Base-by-base conservation (phyloP, 1,140 invertebrate species). In the Pachypeltis micranthus region DNA sequence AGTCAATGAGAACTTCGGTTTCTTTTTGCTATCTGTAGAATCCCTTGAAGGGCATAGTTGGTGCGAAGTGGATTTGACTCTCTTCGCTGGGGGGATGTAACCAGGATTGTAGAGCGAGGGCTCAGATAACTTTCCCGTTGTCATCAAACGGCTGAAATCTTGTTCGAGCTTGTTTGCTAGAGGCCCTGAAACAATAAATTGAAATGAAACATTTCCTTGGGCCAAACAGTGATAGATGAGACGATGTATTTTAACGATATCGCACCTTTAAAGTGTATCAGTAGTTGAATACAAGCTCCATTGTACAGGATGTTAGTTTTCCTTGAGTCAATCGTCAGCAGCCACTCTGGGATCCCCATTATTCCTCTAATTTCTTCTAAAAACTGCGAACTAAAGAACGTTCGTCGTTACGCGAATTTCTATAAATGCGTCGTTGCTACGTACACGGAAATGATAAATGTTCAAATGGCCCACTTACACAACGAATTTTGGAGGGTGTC, bases 301-400 rank as follows among this genome's bases (percentile, higher is more conserved):
- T 83, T 79, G 66, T 91, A 84, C 51, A 94, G 77, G 26, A 80
- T 77, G 70, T 85, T 86, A 0, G 90, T 91, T 70, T 86, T 84
- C 14, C 91, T 79, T 31, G 82, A 83, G 75, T 95, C 91, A 10
- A 91, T 85, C 3, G 86, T 85, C 44, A 95, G 70, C 81, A 93
- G 89, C 92, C 91, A 95, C 69, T 90, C 85, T 0, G 91, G 90
- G 44, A 91, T 83, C 1, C 88, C 89, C 82, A 95, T 83, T 1
- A 93, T 83, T 62, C 82, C 76, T 51, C 90, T 79, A 1, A 93
- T 78, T 67, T 92, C 88, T 65, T 87, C 83, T 65, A 96, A 80
- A 75, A 95, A 95, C 74, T 88, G 85, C 1, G 86, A 83, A 12
- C 88, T 92, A 69, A 19, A 74, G 69, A n/a, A n/a, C n/a, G n/a